Conservation (phyloP, 2,888 invertebrate species). For the Mythimna vitellina region DNA sequence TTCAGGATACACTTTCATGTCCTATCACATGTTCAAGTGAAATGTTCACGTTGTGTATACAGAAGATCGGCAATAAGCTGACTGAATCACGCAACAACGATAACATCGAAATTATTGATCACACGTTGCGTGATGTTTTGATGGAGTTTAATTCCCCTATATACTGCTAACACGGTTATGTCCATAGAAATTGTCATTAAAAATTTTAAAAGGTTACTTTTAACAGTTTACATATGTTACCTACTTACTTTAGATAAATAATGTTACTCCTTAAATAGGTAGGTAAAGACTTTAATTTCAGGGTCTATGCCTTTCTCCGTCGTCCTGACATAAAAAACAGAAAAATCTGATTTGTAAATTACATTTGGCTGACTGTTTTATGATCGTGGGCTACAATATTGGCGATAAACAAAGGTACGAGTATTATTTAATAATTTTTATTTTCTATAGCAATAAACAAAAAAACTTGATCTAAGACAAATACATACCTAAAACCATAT, state of each 20-base stretch:
- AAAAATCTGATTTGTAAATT: background rate
- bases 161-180: slow-evolving; percentile 17
- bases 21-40: slow-evolving; percentile 65
- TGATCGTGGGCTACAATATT: background rate
- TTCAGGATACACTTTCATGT: slow-evolving; percentile 83
- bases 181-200: slow-evolving; percentile 1
- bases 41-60: slow-evolving; percentile 51
- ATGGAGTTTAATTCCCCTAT: slow-evolving; percentile 16
- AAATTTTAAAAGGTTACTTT: slow-evolving; percentile 10
- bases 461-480: no score
- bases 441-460: no score
- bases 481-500: slow-evolving; percentile 11
- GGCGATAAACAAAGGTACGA: background rate
- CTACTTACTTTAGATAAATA: background rate
- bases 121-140: slow-evolving; percentile 72
- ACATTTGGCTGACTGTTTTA: background rate
- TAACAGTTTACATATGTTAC: background rate
- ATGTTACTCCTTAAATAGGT: background rate
- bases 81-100: slow-evolving; percentile 76
- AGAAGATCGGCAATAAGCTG: slow-evolving; percentile 54
- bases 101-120: slow-evolving; percentile 80
- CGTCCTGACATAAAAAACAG: background rate
- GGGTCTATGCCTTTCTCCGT: background rate
- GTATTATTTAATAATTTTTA: background rate
- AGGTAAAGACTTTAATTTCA: no score